These are phyloP conservation scores for Lynx canadensis DNA, from an alignment of 2,113 vertebrate species.

Conservation along the genomic window DNA sequence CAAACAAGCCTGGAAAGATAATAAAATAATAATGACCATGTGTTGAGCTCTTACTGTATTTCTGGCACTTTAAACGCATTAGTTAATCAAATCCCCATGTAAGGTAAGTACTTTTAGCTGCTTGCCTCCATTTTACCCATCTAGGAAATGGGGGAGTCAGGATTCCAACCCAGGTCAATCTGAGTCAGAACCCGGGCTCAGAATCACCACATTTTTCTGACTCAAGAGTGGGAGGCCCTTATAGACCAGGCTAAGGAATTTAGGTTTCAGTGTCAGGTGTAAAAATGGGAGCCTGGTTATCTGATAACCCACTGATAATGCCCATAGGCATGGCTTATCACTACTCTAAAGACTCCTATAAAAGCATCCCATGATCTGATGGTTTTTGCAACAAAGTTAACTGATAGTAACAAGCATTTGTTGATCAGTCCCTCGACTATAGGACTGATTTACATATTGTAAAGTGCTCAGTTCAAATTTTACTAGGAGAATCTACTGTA, in stretches of 20 bases:
- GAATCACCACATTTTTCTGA: background rate
- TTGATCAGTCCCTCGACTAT: background rate
- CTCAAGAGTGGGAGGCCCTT: background rate
- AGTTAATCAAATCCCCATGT: background rate
- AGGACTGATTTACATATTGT: background rate
- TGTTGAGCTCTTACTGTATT: background rate
- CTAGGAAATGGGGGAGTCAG: background rate
- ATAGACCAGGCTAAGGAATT: background rate
- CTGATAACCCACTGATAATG: background rate
- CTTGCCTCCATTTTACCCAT: background rate
- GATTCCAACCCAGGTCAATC: background rate
- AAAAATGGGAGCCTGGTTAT: background rate
- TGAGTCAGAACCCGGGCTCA: background rate
- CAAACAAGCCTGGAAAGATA: background rate
- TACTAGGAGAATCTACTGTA: background rate
- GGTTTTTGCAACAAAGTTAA: background rate
- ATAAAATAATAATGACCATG: background rate
- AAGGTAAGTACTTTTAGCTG: background rate
- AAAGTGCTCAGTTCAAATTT: background rate
- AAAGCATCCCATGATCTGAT: background rate
- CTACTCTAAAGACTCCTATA: background rate
- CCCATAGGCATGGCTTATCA: background rate
- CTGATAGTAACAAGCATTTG: background rate
- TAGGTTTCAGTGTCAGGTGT: background rate
- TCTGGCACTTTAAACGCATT: background rate